Evolutionary conservation across 2,797 vertebrate genomes (phyloP).

Genomic region (Ara ararauna): DNA sequence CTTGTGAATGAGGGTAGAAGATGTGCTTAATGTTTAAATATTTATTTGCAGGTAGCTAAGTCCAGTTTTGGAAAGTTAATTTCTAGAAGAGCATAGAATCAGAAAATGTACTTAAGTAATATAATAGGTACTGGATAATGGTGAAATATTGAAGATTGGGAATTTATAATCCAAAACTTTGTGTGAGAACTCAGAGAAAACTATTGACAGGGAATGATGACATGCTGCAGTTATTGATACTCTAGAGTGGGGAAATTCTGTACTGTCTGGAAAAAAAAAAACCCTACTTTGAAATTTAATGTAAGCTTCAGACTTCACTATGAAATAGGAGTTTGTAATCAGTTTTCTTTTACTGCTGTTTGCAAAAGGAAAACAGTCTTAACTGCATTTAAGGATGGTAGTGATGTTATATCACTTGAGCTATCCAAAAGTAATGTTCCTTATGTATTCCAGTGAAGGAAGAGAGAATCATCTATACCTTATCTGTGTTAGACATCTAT

Average conservation of each 20-base stretch:
- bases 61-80: not conserved
- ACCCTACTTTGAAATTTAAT: rapidly evolving
- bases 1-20: not conserved
- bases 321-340: not conserved
- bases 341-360: not conserved
- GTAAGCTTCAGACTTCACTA: not conserved
- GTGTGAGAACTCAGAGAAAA: not conserved
- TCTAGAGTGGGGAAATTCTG: not conserved
- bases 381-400: not conserved
- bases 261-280: not conserved
- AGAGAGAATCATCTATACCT: not conserved
- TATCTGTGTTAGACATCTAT: not conserved
- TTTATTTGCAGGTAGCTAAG: not conserved
- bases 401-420: not conserved
- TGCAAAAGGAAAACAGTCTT: not conserved
- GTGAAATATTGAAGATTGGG: not conserved
- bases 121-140: not conserved
- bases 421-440: not conserved
- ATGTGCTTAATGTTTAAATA: not conserved
- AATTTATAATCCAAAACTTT: not conserved
- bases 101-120: not conserved
- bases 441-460: not conserved
- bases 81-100: not conserved
- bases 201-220: not conserved
- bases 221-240: not conserved